Conservation (phyloP, 2,113 vertebrate species). For the Leptodactylus fuscus region DNA sequence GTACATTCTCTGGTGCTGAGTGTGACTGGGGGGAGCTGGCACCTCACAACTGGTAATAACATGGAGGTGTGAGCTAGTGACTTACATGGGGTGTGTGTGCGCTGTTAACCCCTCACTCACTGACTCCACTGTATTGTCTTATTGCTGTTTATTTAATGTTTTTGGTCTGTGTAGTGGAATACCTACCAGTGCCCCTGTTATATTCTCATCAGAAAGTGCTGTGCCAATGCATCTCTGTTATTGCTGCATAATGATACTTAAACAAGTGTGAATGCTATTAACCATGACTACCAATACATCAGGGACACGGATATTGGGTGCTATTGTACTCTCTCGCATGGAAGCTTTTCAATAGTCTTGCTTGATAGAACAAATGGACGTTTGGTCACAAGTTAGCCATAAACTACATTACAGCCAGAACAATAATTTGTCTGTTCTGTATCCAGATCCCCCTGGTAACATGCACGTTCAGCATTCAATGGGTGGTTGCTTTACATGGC, state of each 20-base stretch:
- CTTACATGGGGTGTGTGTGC: background rate
- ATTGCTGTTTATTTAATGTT: background rate
- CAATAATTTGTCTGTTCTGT: background rate
- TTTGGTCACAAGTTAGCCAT: background rate
- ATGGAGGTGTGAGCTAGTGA: constrained; percentile 15
- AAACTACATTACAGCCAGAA: background rate
- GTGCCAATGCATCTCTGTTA: background rate
- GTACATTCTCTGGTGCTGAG: constrained; percentile 21
- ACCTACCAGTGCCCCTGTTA: background rate
- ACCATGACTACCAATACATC: background rate
- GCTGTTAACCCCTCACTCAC: background rate
- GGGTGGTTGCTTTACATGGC: background rate
- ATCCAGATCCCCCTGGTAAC: background rate
- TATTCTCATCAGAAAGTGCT: background rate
- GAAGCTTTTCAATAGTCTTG: background rate
- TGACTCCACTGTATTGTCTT: background rate
- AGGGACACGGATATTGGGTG: background rate
- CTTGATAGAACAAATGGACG: background rate
- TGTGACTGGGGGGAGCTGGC: constrained; percentile 32
- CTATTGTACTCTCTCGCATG: background rate
- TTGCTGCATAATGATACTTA: background rate
- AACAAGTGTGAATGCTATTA: background rate
- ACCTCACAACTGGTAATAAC: constrained; percentile 20
- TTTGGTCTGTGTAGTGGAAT: background rate
- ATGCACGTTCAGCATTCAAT: background rate